Percentiles rank a stretch among this genome's conserved stretches.
Evolutionary conservation across 1,140 invertebrate species (phyloP).

Genomic region (Campoletis sonorensis): DNA sequence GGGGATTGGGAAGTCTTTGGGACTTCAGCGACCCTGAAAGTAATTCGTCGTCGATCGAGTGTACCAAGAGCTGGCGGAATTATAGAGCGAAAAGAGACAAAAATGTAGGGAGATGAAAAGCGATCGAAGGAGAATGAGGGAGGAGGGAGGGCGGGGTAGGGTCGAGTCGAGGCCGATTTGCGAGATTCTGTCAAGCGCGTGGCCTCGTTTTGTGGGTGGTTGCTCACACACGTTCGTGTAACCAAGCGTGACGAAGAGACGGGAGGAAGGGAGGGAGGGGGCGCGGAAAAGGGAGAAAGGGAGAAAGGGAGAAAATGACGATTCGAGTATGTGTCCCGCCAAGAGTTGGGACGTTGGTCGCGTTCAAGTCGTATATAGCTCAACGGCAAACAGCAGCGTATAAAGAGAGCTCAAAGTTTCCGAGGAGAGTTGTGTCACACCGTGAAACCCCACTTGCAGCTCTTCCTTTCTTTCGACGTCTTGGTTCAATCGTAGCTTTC

Average conservation of each 20-base stretch:
- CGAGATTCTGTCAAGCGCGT: slow-evolving; percentile 40
- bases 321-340: neutral
- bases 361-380: neutral
- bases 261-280: no score
- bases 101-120: slow-evolving; percentile 27
- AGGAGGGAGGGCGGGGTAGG: neutral
- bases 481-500: neutral
- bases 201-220: slow-evolving; percentile 37
- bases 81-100: slow-evolving; percentile 14
- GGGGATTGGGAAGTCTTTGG: slow-evolving; percentile 2
- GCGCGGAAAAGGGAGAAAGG: no score
- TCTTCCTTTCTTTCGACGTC: neutral
- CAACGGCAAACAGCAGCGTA: neutral
- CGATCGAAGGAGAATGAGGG: neutral
- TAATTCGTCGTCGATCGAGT: slow-evolving; percentile 47
- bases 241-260: neutral
- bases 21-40: slow-evolving; percentile 44
- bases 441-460: neutral
- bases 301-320: neutral
- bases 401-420: neutral
- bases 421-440: neutral
- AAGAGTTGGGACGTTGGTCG: slow-evolving; percentile 4
- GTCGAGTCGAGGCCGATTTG: slow-evolving; percentile 31
- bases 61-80: slow-evolving; percentile 26
- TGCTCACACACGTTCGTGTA: neutral